Conservation (phyloP, 2,797 vertebrate genomes). For the Centroberyx gerrardi region DNA sequence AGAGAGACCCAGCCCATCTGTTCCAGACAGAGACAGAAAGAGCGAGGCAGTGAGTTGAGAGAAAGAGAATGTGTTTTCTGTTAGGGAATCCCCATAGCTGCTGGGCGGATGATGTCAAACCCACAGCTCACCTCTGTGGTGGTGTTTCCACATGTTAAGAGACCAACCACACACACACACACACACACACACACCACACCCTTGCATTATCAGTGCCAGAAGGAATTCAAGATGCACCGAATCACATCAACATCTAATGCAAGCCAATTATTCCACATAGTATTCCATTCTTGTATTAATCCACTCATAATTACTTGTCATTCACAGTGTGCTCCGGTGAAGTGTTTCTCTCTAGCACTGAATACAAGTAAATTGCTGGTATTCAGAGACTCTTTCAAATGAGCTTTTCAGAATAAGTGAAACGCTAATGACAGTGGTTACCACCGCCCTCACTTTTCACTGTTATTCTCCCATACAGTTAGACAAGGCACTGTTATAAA, state of each 20-base stretch:
- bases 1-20: constrained; percentile 38
- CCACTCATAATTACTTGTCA: neutral
- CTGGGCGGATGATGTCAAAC: constrained; percentile 75
- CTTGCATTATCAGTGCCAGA: constrained; percentile 58
- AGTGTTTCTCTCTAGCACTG: constrained; percentile 12
- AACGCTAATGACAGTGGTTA: neutral
- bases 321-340: neutral
- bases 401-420: neutral
- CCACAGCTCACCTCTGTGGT: constrained; percentile 74
- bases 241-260: neutral
- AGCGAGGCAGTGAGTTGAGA: constrained; percentile 44
- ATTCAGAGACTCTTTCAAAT: neutral
- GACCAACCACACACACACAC: constrained; percentile 69
- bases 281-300: constrained; percentile 23
- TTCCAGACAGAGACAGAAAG: constrained; percentile 47
- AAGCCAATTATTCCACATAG: neutral
- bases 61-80: constrained; percentile 64
- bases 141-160: constrained; percentile 79
- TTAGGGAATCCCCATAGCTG: constrained; percentile 83
- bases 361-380: neutral
- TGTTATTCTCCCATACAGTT: constrained; percentile 19
- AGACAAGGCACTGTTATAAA: constrained; percentile 1
- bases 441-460: neutral
- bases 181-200: constrained; percentile 52
- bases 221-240: constrained; percentile 30